Percentiles rank a stretch among this genome's conserved stretches.
Evolutionary conservation across 2,888 invertebrate species (phyloP).

Genomic region (Sesia apiformis): DNA sequence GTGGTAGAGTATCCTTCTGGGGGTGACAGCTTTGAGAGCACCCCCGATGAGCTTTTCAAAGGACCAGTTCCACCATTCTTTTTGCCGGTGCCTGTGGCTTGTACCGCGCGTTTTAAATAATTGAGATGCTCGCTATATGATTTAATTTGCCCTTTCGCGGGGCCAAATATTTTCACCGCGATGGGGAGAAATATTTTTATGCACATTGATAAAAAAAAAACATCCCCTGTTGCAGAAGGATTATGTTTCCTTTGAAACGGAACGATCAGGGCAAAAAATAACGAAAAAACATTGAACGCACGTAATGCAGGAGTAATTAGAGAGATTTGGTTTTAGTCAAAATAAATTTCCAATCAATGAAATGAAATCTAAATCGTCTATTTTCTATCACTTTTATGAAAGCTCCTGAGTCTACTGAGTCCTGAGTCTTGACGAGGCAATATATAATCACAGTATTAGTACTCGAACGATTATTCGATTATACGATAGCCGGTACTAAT

Average conservation of each 20-base stretch:
- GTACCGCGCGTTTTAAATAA: slow-evolving; percentile 61
- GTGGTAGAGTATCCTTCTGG: slow-evolving; percentile 55
- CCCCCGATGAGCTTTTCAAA: slow-evolving; percentile 67
- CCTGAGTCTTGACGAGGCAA: too few species aligned
- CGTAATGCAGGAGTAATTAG: too few species aligned
- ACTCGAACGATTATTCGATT: not conserved
- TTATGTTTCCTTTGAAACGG: slow-evolving; percentile 14
- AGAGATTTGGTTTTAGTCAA: too few species aligned
- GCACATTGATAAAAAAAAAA: slow-evolving; percentile 19
- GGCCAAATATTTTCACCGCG: slow-evolving; percentile 35
- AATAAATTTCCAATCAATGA: too few species aligned
- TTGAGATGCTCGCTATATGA: slow-evolving; percentile 64
- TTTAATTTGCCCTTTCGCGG: slow-evolving; percentile 67
- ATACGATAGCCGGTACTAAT: slow-evolving; percentile 14
- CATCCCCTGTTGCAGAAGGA: slow-evolving; percentile 18
- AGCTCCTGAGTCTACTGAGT: too few species aligned
- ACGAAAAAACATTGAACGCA: too few species aligned
- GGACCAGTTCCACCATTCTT: slow-evolving; percentile 62
- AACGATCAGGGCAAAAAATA: slow-evolving; percentile 3
- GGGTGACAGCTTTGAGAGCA: slow-evolving; percentile 67
- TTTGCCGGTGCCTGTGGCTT: slow-evolving; percentile 54
- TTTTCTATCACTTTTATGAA: too few species aligned
- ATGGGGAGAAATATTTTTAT: slow-evolving; percentile 34
- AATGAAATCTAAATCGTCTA: too few species aligned
- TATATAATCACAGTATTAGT: too few species aligned